Conservation (phyloP, 2,888 invertebrate species). For the Plemyria rubiginata region DNA sequence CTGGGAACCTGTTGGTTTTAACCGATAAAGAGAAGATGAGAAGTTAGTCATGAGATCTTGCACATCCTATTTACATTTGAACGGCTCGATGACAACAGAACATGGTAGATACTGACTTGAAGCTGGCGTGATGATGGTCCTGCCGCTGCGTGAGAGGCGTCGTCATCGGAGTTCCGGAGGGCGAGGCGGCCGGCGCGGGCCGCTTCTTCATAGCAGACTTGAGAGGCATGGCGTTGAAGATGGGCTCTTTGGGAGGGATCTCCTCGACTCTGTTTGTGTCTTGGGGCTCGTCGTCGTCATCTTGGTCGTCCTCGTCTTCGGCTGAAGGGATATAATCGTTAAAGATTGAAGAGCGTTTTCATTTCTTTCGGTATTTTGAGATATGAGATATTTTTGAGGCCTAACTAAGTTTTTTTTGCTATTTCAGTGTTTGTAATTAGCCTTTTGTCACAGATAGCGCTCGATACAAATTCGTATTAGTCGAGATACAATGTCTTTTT, state of each 20-base stretch:
- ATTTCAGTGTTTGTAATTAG: too few relatives aligned
- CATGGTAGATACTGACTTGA: conserved; percentile 86
- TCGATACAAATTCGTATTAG: too few relatives aligned
- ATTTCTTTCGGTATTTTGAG: too few relatives aligned
- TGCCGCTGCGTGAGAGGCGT: conserved; percentile 85
- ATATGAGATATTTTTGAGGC: too few relatives aligned
- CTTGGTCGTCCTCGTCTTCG: conserved; percentile 87
- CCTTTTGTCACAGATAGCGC: too few relatives aligned
- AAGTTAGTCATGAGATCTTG: background rate
- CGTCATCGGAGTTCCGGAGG: conserved; percentile 82
- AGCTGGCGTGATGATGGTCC: conserved; percentile 90
- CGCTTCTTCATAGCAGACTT: conserved; percentile 96
- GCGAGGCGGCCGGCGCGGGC: conserved; percentile 89
- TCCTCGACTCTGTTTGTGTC: conserved; percentile 95
- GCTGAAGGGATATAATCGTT: conserved; percentile 47
- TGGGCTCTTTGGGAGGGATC: conserved; percentile 96
- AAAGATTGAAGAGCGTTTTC: too few relatives aligned
- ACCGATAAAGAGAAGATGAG: too few relatives aligned
- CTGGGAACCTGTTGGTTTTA: too few relatives aligned
- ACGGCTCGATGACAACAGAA: background rate
- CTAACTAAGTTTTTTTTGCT: too few relatives aligned
- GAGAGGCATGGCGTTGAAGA: conserved; percentile 95
- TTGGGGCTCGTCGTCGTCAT: conserved; percentile 86
- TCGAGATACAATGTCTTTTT: too few relatives aligned
- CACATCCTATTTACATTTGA: background rate